These are phyloP conservation scores for Holothuria scabra DNA, from an alignment of 53 echinoderm and acorn worm species.

Conservation along the genomic window DNA sequence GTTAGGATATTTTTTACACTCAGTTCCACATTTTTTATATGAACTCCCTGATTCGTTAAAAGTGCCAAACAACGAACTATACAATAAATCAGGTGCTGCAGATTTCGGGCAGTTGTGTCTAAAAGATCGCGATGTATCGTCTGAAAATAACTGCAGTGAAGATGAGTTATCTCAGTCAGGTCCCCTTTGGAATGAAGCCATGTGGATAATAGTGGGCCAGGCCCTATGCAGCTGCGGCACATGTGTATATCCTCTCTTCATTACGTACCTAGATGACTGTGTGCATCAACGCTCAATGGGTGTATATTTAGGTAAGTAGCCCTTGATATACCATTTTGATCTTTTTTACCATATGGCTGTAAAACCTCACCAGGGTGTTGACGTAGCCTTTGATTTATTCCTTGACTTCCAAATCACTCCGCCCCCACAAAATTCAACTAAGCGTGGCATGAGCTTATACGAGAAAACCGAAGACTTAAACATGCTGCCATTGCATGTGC, in stretches of 20 bases:
- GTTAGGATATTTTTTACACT: slow-evolving; percentile 32
- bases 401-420: too few relatives aligned
- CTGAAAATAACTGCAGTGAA: slow-evolving; percentile 40
- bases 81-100: neutral
- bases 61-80: neutral
- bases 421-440: too few relatives aligned
- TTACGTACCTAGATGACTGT: slow-evolving; percentile 86
- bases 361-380: too few relatives aligned
- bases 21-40: slow-evolving; percentile 44
- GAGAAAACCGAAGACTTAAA: too few relatives aligned
- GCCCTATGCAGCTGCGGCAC: slow-evolving; percentile 55
- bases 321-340: too few relatives aligned
- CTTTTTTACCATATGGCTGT: too few relatives aligned
- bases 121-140: too few relatives aligned
- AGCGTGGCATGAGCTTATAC: too few relatives aligned
- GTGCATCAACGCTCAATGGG: slow-evolving; percentile 53
- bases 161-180: slow-evolving; percentile 61
- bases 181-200: slow-evolving; percentile 61
- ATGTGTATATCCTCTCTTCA: slow-evolving; percentile 67
- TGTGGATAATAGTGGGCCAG: slow-evolving; percentile 86
- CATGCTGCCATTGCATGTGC: too few relatives aligned
- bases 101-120: too few relatives aligned
- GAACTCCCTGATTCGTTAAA: slow-evolving; percentile 33
- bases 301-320: slow-evolving; percentile 6
- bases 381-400: too few relatives aligned